Conservation (phyloP, 2,888 invertebrate species). For the Drosophila fulvimacula region DNA sequence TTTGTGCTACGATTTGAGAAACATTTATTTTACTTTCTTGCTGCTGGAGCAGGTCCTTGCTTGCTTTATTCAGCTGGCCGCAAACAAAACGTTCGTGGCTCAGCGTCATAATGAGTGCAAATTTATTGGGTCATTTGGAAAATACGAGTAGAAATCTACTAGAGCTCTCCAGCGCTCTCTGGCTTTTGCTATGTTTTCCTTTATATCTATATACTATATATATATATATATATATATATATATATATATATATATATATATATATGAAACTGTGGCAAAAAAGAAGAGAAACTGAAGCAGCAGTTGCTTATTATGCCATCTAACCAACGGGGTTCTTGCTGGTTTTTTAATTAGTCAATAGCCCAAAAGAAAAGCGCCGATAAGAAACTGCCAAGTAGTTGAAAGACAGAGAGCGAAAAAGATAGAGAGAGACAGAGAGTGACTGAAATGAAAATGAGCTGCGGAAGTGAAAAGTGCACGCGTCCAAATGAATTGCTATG, state of each 20-base stretch:
- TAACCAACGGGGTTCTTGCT: constrained; percentile 48
- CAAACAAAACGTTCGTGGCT: constrained; percentile 72
- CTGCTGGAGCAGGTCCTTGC: constrained; percentile 11
- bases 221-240: too few relatives aligned
- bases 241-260: constrained; percentile 10
- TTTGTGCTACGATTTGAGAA: constrained; percentile 57
- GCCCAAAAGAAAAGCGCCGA: constrained; percentile 57
- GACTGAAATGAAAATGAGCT: constrained; percentile 55
- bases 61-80: constrained; percentile 60
- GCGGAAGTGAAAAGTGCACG: constrained; percentile 57
- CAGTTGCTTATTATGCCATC: constrained; percentile 78
- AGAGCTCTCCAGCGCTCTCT: constrained; percentile 25
- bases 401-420: not conserved
- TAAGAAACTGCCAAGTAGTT: constrained; percentile 57
- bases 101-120: constrained; percentile 79
- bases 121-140: constrained; percentile 80
- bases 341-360: constrained; percentile 77
- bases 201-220: constrained; percentile 18
- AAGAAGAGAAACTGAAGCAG: constrained; percentile 29
- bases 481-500: constrained; percentile 52
- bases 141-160: constrained; percentile 72
- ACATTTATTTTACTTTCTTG: constrained; percentile 69
- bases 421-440: not conserved
- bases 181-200: constrained; percentile 25
- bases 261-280: constrained; percentile 22